phyloP scores from a whole-genome alignment of 2,888 invertebrate genomes.

The Lasioglossum lativentre region DNA sequence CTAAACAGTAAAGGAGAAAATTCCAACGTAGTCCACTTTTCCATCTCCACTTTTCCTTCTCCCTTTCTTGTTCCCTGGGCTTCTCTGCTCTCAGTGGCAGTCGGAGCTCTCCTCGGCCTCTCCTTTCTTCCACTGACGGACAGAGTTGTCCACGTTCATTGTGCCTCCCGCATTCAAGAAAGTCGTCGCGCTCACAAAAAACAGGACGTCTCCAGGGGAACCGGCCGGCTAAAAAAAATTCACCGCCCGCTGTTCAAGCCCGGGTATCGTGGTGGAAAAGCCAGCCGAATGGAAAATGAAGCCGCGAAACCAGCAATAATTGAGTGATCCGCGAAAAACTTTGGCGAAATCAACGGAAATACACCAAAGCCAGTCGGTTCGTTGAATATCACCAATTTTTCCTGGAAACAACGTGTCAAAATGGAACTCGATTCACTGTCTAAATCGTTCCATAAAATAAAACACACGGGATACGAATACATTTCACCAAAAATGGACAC shows the following conservation, averaged over 20 bases:
- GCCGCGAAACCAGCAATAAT: slow-evolving; percentile 6
- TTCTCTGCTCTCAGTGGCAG: neutral
- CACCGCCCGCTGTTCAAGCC: neutral
- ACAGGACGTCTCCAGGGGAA: slow-evolving; percentile 27
- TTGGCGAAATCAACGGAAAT: neutral
- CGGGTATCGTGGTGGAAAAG: slow-evolving; percentile 27
- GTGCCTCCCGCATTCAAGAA: slow-evolving; percentile 40
- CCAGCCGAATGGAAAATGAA: slow-evolving; percentile 50
- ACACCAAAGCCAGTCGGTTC: neutral
- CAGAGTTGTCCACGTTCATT: slow-evolving; percentile 62
- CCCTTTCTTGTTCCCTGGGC: slow-evolving; percentile 1
- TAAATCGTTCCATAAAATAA: neutral
- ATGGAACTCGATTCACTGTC: neutral
- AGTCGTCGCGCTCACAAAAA: slow-evolving; percentile 34
- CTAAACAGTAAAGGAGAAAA: slow-evolving; percentile 2
- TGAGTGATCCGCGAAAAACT: neutral
- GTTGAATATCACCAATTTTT: neutral
- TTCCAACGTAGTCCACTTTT: slow-evolving; percentile 21
- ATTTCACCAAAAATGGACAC: neutral
- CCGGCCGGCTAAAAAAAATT: slow-evolving; percentile 46
- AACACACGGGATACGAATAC: neutral
- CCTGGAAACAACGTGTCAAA: neutral
- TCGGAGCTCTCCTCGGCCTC: slow-evolving; percentile 15
- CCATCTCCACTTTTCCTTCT: slow-evolving; percentile 5
- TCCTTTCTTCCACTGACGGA: slow-evolving; percentile 49